Conservation (phyloP, 2,888 invertebrate species). For the Standfussiana lucernea region DNA sequence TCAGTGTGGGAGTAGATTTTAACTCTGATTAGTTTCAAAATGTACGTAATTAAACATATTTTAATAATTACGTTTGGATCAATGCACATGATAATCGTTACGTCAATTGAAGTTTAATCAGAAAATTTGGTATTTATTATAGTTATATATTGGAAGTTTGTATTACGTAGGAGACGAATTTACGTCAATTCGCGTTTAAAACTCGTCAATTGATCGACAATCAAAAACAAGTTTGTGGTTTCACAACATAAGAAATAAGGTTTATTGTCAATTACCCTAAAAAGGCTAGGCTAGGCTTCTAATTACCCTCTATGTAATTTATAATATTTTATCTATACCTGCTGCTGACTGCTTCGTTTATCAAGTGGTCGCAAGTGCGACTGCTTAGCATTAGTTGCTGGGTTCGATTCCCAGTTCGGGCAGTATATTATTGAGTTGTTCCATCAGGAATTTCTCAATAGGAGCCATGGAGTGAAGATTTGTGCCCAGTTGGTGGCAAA, state of each 20-base stretch:
- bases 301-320: background rate
- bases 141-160: background rate
- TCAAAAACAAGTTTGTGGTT: background rate
- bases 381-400: too few species aligned
- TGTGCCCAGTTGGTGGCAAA: too few species aligned
- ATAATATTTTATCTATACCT: background rate
- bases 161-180: background rate
- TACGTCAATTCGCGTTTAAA: background rate
- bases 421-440: too few species aligned
- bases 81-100: slow-evolving; percentile 10
- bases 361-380: too few species aligned
- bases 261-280: background rate
- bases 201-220: background rate
- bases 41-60: slow-evolving; percentile 21
- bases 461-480: too few species aligned
- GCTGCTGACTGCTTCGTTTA: too few species aligned
- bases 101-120: slow-evolving; percentile 23
- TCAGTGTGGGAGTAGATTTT: background rate
- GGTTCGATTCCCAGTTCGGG: too few species aligned
- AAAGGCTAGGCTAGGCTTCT: too few species aligned
- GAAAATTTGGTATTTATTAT: slow-evolving; percentile 1
- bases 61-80: slow-evolving; percentile 24
- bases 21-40: slow-evolving; percentile 14
- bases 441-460: too few species aligned
- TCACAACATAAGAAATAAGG: background rate